Conservation (phyloP, 2,113 vertebrate species). For the Vulpes vulpes region DNA sequence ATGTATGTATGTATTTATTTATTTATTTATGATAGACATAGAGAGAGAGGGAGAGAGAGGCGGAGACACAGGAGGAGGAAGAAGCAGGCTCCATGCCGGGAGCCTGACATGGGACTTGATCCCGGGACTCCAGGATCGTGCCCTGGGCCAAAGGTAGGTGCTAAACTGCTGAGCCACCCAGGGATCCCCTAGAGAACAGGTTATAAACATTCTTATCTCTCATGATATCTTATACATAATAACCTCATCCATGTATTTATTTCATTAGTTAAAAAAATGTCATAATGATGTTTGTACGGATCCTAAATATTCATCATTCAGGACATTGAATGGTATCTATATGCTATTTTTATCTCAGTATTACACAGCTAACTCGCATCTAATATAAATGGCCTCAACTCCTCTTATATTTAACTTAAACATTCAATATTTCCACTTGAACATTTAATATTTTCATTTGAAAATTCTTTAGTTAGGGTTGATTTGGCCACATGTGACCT, state of each 20-base stretch:
- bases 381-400: background rate
- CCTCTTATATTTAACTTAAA: background rate
- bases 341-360: background rate
- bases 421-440: background rate
- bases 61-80: too few relatives aligned
- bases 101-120: too few relatives aligned
- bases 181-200: background rate
- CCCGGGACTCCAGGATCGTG: too few relatives aligned
- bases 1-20: too few relatives aligned
- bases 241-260: background rate
- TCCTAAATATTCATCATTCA: background rate
- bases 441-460: background rate
- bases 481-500: background rate
- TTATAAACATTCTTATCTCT: background rate
- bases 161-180: too few relatives aligned
- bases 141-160: too few relatives aligned
- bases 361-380: background rate
- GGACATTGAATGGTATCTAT: background rate
- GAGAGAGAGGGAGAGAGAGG: too few relatives aligned
- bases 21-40: too few relatives aligned
- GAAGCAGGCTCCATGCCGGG: too few relatives aligned
- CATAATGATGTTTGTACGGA: background rate
- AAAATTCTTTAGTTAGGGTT: background rate
- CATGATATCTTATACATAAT: background rate
- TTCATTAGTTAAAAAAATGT: background rate